Evolutionary conservation across 1,140 invertebrate genomes (phyloP), one percentile per base, ranked within the genome.

Genomic region (Nilaparvata lugens): DNA sequence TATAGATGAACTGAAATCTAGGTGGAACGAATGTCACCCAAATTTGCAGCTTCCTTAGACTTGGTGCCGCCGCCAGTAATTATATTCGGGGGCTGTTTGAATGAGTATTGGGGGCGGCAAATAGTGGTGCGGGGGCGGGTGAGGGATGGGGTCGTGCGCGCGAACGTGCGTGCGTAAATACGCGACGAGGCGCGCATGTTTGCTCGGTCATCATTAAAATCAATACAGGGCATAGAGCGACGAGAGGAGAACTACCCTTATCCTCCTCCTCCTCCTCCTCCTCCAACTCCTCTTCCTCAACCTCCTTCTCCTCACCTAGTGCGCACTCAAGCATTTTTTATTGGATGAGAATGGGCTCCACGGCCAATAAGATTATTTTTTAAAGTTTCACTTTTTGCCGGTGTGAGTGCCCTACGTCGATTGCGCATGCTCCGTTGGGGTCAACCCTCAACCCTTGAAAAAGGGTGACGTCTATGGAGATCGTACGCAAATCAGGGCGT

Each of bases 331-430:
- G 45, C 53, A 60, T 60, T 60, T 60, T 60, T 60, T 58, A 60
- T 60, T 60, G 58, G 58, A 53, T 48, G 58, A 60, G 53, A 51
- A 60, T 60, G 53, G 53, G 25, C 53, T 51, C 28, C 53, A 60
- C 58, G 58, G 53, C 58, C 58, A 60, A 60, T 60, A 60, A 60
- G 58, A 60, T 53, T 60, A 60, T 60, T 60, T 60, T 60, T 60
- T 60, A 60, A 60, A 60, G 58, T 60, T 60, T 60, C 48, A 60
- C 58, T 60, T 60, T 35, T 35, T 35, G 35, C 45, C 51, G 21
- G 16, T 43, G 18, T 35, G 28, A 4, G 28, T 28, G 28, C 3
- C 4, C 9, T 3, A 3, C 31, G 31, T 35, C 31, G 31, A 11
- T 35, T 35, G 31, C 31, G 31, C 31, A 35, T 35, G 31, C 7